Base-by-base conservation (phyloP, 2,888 invertebrate species). In the Lycocerus yunnanus region DNA sequence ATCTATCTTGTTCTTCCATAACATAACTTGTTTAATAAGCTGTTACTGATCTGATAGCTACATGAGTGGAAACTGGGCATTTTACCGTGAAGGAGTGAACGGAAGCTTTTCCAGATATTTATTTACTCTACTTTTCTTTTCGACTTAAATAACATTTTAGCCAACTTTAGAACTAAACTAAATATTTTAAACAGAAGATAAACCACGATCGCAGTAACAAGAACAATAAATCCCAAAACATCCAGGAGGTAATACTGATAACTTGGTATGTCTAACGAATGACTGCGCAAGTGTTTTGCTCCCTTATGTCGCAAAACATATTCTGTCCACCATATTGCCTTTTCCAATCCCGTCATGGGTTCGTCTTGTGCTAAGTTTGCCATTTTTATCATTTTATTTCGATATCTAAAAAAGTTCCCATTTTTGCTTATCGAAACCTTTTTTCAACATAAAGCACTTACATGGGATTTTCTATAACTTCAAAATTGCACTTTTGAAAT, bases 281-380 rank as follows among this genome's bases (percentile, higher is more conserved):
- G 59, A 15, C 10, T 13, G 0, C 60, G 16, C 0, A 69, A 21
- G 14, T 69, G 69, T 5, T 13, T 69, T 0, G 69, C 14, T 14
- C 69, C 61, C 20, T 60, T 69, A 13, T 69, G 10, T 27, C 69
- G 60, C 61, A 69, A 27, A 15, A 69, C 60, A 15, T 69, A 61
- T 21, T 69, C 69, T 13, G 69, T 21, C 69, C 69, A 69, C 69
- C 69, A 69, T 13, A 69, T 16, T 0, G 60, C 61, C 8, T 13
- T 14, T 27, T 69, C 60, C 9, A 61, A 1, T 4, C 69, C 61
- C 11, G 6, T 61, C 15, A 69, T n/a, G n/a, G 69, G 69, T 60
- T 69, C 21, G 2, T 69, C 69, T 13, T 21, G 20, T 0, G 24
- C 60, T 15, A 69, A 20, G 0, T 60, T 60, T 2, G 21, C n/a